These are phyloP conservation scores for Arizona elegans DNA, from an alignment of 2,113 vertebrate genomes.

Conservation along the genomic window DNA sequence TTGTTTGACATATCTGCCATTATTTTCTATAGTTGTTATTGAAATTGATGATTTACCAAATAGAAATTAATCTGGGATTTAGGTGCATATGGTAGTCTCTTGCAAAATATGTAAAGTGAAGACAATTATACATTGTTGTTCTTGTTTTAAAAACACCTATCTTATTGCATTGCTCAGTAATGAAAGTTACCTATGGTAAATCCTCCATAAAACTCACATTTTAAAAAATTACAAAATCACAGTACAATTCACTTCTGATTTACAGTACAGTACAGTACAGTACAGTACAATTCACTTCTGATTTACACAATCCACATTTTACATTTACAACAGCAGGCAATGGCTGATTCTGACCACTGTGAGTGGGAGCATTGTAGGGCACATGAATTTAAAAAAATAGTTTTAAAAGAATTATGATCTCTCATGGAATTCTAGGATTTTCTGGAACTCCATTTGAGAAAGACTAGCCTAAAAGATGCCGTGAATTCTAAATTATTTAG, in stretches of 20 bases:
- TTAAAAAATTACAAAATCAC: neutral
- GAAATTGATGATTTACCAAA: neutral
- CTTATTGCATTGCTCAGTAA: neutral
- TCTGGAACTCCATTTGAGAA: neutral
- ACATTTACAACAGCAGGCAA: neutral
- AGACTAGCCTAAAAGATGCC: neutral
- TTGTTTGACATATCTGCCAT: neutral
- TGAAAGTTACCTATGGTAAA: neutral
- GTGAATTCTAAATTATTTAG: neutral
- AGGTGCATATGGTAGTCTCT: neutral
- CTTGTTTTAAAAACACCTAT: neutral
- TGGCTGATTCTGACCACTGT: neutral
- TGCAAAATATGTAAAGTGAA: neutral
- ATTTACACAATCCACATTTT: neutral
- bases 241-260: neutral
- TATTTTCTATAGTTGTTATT: conserved; percentile 4
- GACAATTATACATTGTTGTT: neutral
- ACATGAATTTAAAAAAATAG: neutral
- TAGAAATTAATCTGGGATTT: neutral
- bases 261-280: too few species aligned
- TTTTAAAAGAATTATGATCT: neutral
- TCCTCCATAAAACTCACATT: neutral
- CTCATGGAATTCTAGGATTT: neutral
- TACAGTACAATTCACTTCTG: neutral
- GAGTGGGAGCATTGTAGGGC: neutral